Percentiles rank a stretch among this genome's conserved stretches.
phyloP scores from a whole-genome alignment of 2,113 vertebrate species.

The Microcebus ravelobensis region DNA sequence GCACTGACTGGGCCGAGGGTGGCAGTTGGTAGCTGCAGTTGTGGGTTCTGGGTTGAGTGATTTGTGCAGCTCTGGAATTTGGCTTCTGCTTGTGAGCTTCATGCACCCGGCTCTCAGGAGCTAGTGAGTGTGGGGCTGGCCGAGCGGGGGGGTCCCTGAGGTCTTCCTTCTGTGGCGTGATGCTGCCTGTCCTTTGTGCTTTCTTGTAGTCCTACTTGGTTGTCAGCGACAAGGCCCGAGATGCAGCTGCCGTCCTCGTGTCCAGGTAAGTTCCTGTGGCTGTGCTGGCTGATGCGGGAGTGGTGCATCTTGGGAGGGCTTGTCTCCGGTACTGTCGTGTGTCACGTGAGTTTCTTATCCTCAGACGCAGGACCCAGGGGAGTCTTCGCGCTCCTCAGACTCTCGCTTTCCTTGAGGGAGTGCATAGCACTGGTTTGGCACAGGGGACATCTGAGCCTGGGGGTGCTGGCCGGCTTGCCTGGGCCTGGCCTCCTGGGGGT shows the following conservation, averaged over 20 bases:
- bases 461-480: no score
- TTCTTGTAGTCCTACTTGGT: constrained; percentile 90
- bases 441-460: not conserved
- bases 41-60: not conserved
- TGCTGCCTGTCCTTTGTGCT: not conserved
- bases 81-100: not conserved
- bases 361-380: not conserved
- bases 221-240: constrained; percentile 92
- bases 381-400: not conserved
- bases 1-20: not conserved
- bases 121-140: not conserved
- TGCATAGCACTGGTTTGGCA: not conserved
- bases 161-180: not conserved
- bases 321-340: rapidly evolving
- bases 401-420: not conserved
- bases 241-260: constrained; percentile 94
- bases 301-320: not conserved
- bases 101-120: rapidly evolving
- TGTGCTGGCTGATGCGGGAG: not conserved
- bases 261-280: constrained; percentile 93
- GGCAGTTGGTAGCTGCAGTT: not conserved
- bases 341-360: not conserved
- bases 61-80: not conserved
- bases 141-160: not conserved
- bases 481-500: not conserved